These are phyloP conservation scores for Temnothorax unifasciatus DNA, from an alignment of 2,888 invertebrate genomes.

Conservation along the genomic window DNA sequence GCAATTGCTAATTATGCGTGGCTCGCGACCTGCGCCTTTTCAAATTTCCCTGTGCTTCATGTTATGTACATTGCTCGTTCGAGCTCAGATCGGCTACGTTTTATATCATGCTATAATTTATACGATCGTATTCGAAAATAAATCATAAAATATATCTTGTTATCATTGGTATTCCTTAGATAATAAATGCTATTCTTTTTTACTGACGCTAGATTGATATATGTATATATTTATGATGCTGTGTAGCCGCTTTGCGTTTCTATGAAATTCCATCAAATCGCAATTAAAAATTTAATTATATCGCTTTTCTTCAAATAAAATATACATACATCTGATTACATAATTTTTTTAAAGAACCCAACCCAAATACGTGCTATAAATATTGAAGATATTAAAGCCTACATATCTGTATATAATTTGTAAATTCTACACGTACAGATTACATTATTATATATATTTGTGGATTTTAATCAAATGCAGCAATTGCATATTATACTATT, in stretches of 20 bases:
- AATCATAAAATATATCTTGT: slow-evolving; percentile 16
- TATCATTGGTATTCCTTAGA: slow-evolving; percentile 30
- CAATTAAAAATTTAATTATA: slow-evolving; percentile 1
- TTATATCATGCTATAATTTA: slow-evolving; percentile 40
- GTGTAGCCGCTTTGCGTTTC: background rate
- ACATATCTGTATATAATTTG: background rate
- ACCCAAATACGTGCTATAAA: background rate
- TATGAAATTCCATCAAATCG: background rate
- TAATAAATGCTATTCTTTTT: slow-evolving; percentile 3
- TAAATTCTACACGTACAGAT: slow-evolving; percentile 7
- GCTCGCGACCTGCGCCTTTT: slow-evolving; percentile 8
- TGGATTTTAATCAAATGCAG: background rate
- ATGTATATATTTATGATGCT: background rate
- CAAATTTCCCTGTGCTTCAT: slow-evolving; percentile 15
- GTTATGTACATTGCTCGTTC: background rate
- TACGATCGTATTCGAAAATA: slow-evolving; percentile 14
- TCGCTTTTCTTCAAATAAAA: background rate
- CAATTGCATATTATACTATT: background rate
- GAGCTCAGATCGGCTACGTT: background rate
- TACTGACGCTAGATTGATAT: background rate
- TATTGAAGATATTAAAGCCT: background rate
- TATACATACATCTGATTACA: background rate
- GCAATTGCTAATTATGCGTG: slow-evolving; percentile 47
- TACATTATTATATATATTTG: background rate
- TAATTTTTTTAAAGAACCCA: background rate